These are phyloP conservation scores for Empidonax traillii DNA, from an alignment of 2,113 vertebrate genomes.

Conservation along the genomic window DNA sequence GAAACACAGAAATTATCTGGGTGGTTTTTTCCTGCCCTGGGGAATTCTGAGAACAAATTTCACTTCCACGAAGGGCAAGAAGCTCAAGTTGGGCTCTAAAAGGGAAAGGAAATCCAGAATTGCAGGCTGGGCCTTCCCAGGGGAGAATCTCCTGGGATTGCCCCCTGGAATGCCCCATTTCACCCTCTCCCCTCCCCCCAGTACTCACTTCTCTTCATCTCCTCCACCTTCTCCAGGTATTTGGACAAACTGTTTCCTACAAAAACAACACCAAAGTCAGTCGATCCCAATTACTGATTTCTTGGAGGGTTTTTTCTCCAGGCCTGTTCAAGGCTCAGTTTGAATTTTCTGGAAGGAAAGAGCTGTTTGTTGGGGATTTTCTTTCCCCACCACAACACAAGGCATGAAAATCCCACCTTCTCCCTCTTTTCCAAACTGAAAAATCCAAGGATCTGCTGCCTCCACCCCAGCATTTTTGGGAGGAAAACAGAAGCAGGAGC, in stretches of 20 bases:
- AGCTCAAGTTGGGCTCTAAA: neutral
- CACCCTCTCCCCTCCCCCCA: neutral
- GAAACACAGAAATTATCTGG: neutral
- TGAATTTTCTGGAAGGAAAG: neutral
- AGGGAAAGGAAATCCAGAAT: neutral
- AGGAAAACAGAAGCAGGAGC: rapidly evolving
- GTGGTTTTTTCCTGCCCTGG: rapidly evolving
- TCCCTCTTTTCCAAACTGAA: neutral
- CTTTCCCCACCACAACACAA: neutral
- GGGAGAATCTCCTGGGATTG: neutral
- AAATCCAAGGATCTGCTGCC: neutral
- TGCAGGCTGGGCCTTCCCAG: neutral
- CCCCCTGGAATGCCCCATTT: neutral
- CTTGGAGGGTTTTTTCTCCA: neutral
- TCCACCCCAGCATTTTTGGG: rapidly evolving
- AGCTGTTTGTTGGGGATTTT: rapidly evolving
- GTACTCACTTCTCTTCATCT: constrained; percentile 92
- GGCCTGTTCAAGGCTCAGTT: rapidly evolving
- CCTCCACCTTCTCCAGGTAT: constrained; percentile 89
- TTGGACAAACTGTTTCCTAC: constrained; percentile 90
- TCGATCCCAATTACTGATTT: neutral
- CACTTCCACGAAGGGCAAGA: rapidly evolving
- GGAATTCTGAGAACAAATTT: neutral
- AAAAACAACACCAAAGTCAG: neutral
- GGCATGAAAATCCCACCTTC: rapidly evolving